Base-by-base conservation (phyloP, 2,888 invertebrate genomes). In the Erebia ligea region DNA sequence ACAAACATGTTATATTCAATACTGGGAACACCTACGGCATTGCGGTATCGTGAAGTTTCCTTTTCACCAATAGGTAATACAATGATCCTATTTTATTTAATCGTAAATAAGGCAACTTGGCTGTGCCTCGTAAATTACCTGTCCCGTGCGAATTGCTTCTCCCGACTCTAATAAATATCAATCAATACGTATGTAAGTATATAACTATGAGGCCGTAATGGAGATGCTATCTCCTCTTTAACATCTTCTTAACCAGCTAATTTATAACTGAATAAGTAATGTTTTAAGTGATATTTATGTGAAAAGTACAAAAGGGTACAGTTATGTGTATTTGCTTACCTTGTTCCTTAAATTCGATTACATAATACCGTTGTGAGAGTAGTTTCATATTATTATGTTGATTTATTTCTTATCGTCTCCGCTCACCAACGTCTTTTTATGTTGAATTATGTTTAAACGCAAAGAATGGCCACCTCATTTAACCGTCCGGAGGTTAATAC, bases 31-130 rank as follows among this genome's bases (percentile, higher is more conserved):
- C 45, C 67, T 64, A 67, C 45, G 82, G 66, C 66, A 59, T 58
- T 69, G 61, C 67, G 74, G 73, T 69, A 64, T 62, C 40, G 61
- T 71, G 61, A 34, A 69, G 71, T 73, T 67, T 68, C 67, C 76
- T 81, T 83, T 82, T 83, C 83, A 83, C 84, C 82, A 83, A 83
- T 82, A n/a, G n/a, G n/a, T n/a, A 82, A 83, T 76, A 82, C 83
- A 85, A 83, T 86, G 83, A 84, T 84, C 83, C 85, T 85, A 84
- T 86, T 88, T 88, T 88, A 88, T 88, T 88, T 87, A 86, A 85
- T 84, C 85, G 86, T 86, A 87, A 89, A 86, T 86, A 88, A 85
- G 84, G 81, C 79, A 69, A 83, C 82, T 80, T 82, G 81, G 78
- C 76, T 76, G 75, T 67, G 76, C 79, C 79, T 75, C 82, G 84